Percentiles rank a stretch among this genome's conserved stretches.
These are phyloP conservation scores for Microcebus lehilahytsara DNA, from an alignment of 2,113 vertebrate species.

Conservation along the genomic window DNA sequence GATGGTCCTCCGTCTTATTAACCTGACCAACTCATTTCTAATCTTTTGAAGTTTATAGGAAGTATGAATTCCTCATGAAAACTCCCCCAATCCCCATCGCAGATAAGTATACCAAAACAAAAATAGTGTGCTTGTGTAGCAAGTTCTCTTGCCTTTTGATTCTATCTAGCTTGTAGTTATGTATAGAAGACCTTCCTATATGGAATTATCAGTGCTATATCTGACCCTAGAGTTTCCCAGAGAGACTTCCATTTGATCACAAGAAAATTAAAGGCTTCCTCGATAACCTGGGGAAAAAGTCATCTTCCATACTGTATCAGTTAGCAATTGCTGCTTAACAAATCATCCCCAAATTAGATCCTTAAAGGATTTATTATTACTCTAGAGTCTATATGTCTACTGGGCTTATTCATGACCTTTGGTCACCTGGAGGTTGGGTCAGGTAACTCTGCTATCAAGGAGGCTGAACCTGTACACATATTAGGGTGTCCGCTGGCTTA, in stretches of 20 bases:
- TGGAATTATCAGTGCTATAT: not conserved
- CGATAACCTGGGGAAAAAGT: not conserved
- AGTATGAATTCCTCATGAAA: not conserved
- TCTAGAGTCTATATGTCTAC: not conserved
- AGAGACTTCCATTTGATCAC: not conserved
- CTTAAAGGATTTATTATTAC: not conserved
- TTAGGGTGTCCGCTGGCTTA: not conserved
- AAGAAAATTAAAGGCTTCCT: conserved; percentile 20
- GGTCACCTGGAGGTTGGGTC: not conserved
- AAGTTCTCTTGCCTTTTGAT: not conserved
- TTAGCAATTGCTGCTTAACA: not conserved
- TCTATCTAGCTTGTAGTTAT: not conserved
- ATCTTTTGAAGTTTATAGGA: not conserved
- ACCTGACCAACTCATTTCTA: not conserved
- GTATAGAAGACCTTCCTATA: not conserved
- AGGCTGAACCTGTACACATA: not conserved
- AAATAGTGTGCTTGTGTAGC: not conserved
- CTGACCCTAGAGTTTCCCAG: not conserved
- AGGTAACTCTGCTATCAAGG: not conserved
- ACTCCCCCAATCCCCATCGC: not conserved
- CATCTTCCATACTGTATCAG: not conserved
- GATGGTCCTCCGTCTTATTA: not conserved
- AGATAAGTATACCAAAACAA: not conserved
- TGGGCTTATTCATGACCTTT: not conserved
- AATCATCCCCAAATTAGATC: not conserved